Percentiles rank a stretch among this genome's conserved stretches.
These are phyloP conservation scores for Gallinago nigripennis DNA, from an alignment of 2,797 vertebrate genomes.

Conservation along the genomic window DNA sequence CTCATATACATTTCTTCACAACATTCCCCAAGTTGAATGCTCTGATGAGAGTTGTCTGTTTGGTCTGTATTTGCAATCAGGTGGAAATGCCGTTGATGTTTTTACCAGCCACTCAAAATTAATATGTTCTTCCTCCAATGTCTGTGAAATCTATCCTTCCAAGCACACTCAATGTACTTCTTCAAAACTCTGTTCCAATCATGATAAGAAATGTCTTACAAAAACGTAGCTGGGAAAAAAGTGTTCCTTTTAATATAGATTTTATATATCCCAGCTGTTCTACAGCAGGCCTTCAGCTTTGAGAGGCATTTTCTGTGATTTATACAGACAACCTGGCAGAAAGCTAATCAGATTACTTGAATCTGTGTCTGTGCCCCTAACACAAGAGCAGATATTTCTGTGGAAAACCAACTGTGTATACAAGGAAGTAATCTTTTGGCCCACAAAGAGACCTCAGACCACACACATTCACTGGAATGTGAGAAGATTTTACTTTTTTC, in stretches of 20 bases:
- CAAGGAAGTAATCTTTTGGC: background rate
- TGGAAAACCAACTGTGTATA: background rate
- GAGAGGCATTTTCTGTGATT: background rate
- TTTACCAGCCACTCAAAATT: background rate
- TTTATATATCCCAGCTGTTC: background rate
- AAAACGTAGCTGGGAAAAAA: background rate
- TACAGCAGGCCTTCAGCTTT: background rate
- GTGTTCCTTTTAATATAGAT: background rate
- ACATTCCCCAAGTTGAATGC: background rate
- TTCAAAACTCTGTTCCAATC: background rate
- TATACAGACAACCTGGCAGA: constrained; percentile 14
- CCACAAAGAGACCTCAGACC: constrained; percentile 32
- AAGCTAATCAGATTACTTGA: background rate
- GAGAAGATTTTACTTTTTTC: background rate
- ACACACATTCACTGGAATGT: background rate
- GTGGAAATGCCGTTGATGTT: background rate
- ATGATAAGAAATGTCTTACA: background rate
- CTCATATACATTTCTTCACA: background rate
- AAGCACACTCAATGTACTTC: background rate
- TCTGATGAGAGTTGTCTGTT: background rate
- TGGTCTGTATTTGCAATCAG: background rate
- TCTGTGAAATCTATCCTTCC: background rate
- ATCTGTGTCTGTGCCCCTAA: background rate
- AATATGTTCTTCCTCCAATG: background rate
- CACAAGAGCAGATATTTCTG: background rate